Evolutionary conservation across 2,797 vertebrate species (phyloP).

Genomic region (Acanthurus leucopareius): DNA sequence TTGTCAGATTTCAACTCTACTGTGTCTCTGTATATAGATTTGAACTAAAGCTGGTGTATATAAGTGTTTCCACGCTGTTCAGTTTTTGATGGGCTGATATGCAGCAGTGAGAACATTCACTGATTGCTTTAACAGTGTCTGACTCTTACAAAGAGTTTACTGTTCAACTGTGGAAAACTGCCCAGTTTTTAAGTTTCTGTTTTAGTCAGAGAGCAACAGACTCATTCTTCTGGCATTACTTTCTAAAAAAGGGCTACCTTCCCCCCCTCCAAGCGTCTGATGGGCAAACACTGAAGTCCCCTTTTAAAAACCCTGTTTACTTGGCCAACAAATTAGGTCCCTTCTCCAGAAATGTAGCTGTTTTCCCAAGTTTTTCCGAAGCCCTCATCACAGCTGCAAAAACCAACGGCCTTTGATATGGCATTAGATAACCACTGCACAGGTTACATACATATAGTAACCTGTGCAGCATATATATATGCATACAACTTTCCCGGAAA

Average conservation of each 20-base stretch:
- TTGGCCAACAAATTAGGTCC: neutral
- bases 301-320: neutral
- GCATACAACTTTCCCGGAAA: too few relatives aligned
- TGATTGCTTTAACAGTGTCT: neutral
- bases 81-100: neutral
- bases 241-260: neutral
- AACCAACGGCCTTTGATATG: neutral
- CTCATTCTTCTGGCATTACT: neutral
- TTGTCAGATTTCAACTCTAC: neutral
- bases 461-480: too few relatives aligned
- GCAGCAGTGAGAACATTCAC: neutral
- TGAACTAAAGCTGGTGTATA: neutral
- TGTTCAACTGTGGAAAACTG: neutral
- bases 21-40: neutral
- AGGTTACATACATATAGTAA: neutral
- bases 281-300: too few relatives aligned
- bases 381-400: neutral
- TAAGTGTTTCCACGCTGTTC: neutral
- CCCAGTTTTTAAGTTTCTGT: slow-evolving; percentile 27
- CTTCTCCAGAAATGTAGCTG: neutral
- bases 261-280: neutral
- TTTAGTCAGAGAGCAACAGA: slow-evolving; percentile 27
- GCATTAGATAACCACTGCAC: neutral
- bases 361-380: neutral
- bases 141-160: slow-evolving; percentile 5